A percentile compares a stretch with the other conserved stretches of the same genome.
phyloP scores from a whole-genome alignment of 2,113 vertebrate species.

The Galbula dea region DNA sequence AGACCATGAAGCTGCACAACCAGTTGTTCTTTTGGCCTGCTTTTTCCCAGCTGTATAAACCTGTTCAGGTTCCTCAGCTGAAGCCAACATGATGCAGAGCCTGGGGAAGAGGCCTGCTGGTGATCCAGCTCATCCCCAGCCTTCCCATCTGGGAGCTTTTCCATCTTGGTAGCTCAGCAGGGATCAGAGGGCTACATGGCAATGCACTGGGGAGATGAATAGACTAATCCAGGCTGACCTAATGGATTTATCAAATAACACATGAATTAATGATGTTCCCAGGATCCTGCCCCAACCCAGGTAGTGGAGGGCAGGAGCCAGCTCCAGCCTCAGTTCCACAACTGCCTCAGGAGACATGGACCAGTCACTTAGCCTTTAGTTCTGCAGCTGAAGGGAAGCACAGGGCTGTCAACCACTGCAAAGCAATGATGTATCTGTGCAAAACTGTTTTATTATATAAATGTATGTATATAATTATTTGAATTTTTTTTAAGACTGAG shows the following conservation, averaged over 20 bases:
- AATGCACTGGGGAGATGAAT: not conserved
- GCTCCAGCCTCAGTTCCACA: not conserved
- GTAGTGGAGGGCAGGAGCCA: not conserved
- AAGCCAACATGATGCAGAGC: not conserved
- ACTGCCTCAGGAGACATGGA: not conserved
- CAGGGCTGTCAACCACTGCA: not conserved
- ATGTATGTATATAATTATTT: not conserved
- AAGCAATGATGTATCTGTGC: not conserved
- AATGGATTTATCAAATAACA: not conserved
- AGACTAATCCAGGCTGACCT: not conserved
- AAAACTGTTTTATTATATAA: not conserved
- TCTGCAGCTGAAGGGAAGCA: not conserved
- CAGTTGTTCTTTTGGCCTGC: not conserved
- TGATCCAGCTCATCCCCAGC: not conserved
- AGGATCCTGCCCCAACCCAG: not conserved
- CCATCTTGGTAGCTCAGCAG: accelerated
- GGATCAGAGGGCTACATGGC: not conserved
- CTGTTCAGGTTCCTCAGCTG: not conserved
- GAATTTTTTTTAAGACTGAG: not conserved
- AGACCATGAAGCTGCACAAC: not conserved
- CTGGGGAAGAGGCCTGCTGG: not conserved
- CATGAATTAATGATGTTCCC: not conserved
- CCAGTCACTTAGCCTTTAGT: not conserved
- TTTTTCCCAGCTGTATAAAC: not conserved
- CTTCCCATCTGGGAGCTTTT: not conserved